phyloP scores from a whole-genome alignment of 2,888 invertebrate genomes.

The Idaea dimidiata region DNA sequence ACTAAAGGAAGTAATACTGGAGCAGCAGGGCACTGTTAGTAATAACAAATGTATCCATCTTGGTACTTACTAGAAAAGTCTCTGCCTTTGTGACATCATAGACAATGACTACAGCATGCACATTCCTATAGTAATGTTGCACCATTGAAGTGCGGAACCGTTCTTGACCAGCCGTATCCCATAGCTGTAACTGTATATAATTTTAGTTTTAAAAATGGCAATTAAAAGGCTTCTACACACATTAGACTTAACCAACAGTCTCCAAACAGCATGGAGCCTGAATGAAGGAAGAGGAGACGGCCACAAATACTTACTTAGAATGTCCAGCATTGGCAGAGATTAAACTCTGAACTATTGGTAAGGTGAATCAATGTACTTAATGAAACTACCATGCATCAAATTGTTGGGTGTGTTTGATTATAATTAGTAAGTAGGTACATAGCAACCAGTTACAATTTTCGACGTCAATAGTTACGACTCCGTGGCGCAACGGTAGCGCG shows the following conservation, averaged over 20 bases:
- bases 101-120: constrained; percentile 91
- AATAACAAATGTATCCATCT: neutral
- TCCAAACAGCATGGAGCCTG: too few species aligned
- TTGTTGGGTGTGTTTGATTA: constrained; percentile 1
- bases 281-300: too few species aligned
- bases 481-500: constrained; percentile 99
- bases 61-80: constrained; percentile 81
- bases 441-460: constrained; percentile 14
- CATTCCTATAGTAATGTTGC: constrained; percentile 91
- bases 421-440: neutral
- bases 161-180: constrained; percentile 92
- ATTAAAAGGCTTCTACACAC: too few species aligned
- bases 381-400: neutral
- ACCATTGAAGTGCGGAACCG: constrained; percentile 90
- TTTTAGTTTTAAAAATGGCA: too few species aligned
- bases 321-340: neutral
- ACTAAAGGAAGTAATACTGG: too few species aligned
- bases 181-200: constrained; percentile 83
- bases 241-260: too few species aligned
- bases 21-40: too few species aligned
- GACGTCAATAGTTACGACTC: constrained; percentile 75
- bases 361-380: too few species aligned
- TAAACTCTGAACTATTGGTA: too few species aligned
- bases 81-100: constrained; percentile 88
- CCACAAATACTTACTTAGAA: too few species aligned